These are phyloP conservation scores for Microcebus jonahi DNA, from an alignment of 2,113 vertebrate genomes.

Conservation along the genomic window DNA sequence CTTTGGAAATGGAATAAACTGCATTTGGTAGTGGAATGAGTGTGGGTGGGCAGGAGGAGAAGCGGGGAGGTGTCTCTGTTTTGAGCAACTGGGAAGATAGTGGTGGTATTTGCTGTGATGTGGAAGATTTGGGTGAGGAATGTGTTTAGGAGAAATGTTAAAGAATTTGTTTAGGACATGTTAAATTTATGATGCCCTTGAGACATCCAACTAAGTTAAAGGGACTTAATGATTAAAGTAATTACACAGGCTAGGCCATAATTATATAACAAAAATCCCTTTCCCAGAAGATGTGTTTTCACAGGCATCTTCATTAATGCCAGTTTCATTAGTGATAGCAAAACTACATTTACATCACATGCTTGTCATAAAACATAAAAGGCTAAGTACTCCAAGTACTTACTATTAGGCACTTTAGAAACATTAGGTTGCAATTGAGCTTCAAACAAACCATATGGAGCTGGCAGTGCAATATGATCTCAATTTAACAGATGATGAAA, in stretches of 20 bases:
- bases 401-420: not conserved
- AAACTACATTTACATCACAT: not conserved
- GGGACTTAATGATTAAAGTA: not conserved
- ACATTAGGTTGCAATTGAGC: not conserved
- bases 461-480: not conserved
- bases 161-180: not conserved
- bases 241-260: not conserved
- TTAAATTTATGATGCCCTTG: not conserved
- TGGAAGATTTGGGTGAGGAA: not conserved
- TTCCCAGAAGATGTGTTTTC: not conserved
- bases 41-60: not conserved
- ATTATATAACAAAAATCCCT: not conserved
- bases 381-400: not conserved
- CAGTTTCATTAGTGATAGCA: not conserved
- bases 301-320: not conserved
- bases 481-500: not conserved
- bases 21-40: not conserved
- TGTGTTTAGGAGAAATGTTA: not conserved
- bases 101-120: not conserved
- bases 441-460: not conserved
- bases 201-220: not conserved
- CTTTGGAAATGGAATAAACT: not conserved
- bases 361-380: not conserved
- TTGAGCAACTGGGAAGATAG: not conserved
- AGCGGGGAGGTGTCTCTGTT: not conserved